Percentiles rank a stretch among this genome's conserved stretches.
These are phyloP conservation scores for Philereme transversata DNA, from an alignment of 2,888 invertebrate genomes.

Conservation along the genomic window DNA sequence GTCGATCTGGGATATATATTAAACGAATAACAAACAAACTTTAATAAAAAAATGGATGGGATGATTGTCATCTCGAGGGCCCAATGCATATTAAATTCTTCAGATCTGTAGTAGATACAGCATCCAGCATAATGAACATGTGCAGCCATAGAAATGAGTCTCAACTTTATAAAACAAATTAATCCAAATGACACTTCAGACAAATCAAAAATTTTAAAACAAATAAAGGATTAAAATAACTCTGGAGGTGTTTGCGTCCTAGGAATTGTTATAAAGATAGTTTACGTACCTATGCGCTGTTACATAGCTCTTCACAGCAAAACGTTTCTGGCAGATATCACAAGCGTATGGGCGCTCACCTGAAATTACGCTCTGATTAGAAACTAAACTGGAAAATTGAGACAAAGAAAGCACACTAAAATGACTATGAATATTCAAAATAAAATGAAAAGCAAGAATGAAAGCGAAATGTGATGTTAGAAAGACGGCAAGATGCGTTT, in stretches of 20 bases:
- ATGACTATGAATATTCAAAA: slow-evolving; percentile 28
- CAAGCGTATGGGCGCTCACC: slow-evolving; percentile 91
- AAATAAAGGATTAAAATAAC: no score
- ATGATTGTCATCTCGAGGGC: no score
- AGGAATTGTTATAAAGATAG: not conserved
- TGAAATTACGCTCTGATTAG: slow-evolving; percentile 50
- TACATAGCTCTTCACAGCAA: slow-evolving; percentile 92
- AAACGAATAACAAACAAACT: no score
- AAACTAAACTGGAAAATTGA: not conserved
- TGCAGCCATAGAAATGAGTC: no score
- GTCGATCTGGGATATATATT: no score
- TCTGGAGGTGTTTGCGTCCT: not conserved
- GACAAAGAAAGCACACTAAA: slow-evolving; percentile 4
- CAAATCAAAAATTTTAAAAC: no score
- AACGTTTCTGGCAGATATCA: slow-evolving; percentile 91
- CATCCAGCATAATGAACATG: no score
- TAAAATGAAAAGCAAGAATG: slow-evolving; percentile 54
- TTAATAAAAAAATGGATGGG: no score
- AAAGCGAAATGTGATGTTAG: slow-evolving; percentile 70
- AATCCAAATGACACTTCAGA: no score
- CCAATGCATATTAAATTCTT: no score
- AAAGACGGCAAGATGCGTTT: slow-evolving; percentile 84
- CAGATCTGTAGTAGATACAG: no score
- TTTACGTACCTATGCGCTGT: slow-evolving; percentile 87
- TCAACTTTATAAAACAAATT: no score